Conservation (phyloP, 2,888 invertebrate genomes). For the Geotrupes spiniger region DNA sequence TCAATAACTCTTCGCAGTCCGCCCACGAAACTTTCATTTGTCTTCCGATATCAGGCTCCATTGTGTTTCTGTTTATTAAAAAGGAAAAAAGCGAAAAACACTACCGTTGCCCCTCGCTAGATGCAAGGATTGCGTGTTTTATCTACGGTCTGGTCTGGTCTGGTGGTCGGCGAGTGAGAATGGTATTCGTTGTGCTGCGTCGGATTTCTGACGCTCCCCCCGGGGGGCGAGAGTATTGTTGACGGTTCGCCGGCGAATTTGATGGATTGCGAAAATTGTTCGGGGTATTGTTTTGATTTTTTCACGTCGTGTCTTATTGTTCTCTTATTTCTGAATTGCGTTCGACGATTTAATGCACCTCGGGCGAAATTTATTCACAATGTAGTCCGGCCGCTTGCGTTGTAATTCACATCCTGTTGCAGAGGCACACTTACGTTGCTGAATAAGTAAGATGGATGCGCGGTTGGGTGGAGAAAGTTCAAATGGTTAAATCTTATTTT, state of each 20-base stretch:
- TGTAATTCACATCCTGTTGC: not conserved
- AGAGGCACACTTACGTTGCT: not conserved
- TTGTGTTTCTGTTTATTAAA: conserved; percentile 42
- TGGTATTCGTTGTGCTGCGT: conserved; percentile 6
- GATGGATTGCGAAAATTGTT: conserved; percentile 25
- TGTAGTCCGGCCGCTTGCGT: not conserved
- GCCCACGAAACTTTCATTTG: conserved; percentile 45
- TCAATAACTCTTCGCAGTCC: conserved; percentile 41
- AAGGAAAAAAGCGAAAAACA: conserved; percentile 20
- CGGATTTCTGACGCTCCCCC: not conserved
- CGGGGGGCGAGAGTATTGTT: conserved; percentile 1
- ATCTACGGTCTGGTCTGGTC: conserved; percentile 15
- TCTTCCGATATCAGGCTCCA: conserved; percentile 43
- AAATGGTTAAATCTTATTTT: no score
- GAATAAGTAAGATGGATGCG: no score
- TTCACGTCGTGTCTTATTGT: conserved; percentile 9
- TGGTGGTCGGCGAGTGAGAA: not conserved
- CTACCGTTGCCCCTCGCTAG: conserved; percentile 33
- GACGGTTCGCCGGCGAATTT: conserved; percentile 13
- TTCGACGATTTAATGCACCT: no score
- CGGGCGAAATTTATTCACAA: no score
- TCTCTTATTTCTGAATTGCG: not conserved
- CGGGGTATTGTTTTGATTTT: conserved; percentile 16
- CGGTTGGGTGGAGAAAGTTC: no score
- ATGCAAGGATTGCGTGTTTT: conserved; percentile 45